Base-by-base conservation (phyloP, 1,140 invertebrate genomes). In the Drosophila baimaii region DNA sequence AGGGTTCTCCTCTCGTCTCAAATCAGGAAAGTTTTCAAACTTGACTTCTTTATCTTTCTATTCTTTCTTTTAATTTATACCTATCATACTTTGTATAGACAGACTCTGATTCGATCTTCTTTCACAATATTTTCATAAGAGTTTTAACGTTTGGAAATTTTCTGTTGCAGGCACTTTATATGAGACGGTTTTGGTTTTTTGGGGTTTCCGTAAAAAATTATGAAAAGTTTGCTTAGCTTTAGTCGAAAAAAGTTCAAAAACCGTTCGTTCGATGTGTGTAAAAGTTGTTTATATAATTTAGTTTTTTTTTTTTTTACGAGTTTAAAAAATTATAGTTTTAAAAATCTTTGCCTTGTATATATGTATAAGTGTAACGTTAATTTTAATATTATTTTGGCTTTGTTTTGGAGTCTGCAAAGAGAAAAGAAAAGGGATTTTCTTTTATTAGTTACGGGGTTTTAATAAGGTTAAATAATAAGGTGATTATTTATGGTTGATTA, bases 151-250 rank as follows among this genome's bases (percentile, higher is more conserved):
- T 52, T 66, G 63, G 56, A 59, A 68, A 63, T 77, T 49, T 47
- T 44, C 27, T 47, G 15, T 65, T 77, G 23, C 80, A 86, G 83
- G 83, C 83, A 86, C 83, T 86, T 86, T 86, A 52, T 59, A 56
- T 85, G 41, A 86, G 83, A 86, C 83, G 83, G 83, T 88, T 88
- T 88, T 83, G 83, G 65, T 86, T 86, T 85, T 49, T 29, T 33
- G 79, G 71, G 77, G 76, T 80, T 54, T 66, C 19, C 51, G 3
- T 79, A 13, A 19, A 61, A 69, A 69, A 69, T 69, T 79, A 56
- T 59, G n/a, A n/a, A 65, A 65, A 51, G 33, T 69, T 69, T 29
- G 44, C 46, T 46, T 61, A 12, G 25, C 51, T 70, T 55, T 71
- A 70, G 65, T 75, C 58, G 41, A 37, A 31, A 44, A 27, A 66